Conservation (phyloP, 2,797 vertebrate species). For the Cryptoblepharus egeriae region DNA sequence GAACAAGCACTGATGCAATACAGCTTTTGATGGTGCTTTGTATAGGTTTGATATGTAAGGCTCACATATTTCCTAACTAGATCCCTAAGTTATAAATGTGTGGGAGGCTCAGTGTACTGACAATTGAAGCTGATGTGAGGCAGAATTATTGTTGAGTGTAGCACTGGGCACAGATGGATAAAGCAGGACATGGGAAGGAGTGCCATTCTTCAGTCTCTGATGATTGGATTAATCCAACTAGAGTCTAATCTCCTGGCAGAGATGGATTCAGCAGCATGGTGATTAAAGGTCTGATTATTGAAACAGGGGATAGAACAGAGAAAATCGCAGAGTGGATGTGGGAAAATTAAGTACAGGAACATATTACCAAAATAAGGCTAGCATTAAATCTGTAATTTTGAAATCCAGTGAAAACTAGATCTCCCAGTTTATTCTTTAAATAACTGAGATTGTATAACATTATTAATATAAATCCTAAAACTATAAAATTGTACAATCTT, state of each 20-base stretch:
- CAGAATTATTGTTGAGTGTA: background rate
- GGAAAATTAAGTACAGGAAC: background rate
- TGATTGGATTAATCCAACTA: constrained; percentile 8
- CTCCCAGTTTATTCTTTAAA: background rate
- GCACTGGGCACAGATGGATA: background rate
- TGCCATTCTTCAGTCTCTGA: background rate
- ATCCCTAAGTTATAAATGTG: too few species aligned
- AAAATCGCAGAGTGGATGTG: constrained; percentile 21
- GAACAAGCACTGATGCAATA: too few species aligned
- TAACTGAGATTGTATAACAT: background rate
- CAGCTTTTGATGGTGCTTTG: too few species aligned
- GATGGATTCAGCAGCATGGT: constrained; percentile 9
- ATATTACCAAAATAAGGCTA: background rate
- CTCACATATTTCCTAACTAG: too few species aligned
- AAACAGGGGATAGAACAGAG: background rate
- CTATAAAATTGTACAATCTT: background rate
- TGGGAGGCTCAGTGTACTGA: background rate
- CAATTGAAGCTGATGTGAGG: background rate
- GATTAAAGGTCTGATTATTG: constrained; percentile 6
- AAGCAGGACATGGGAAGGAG: background rate
- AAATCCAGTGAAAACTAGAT: background rate
- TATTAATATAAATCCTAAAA: background rate
- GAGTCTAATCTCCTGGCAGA: constrained; percentile 34
- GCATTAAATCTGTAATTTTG: background rate
- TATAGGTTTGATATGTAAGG: too few species aligned